phyloP scores from a whole-genome alignment of 2,797 vertebrate genomes.

The Novumbra hubbsi region DNA sequence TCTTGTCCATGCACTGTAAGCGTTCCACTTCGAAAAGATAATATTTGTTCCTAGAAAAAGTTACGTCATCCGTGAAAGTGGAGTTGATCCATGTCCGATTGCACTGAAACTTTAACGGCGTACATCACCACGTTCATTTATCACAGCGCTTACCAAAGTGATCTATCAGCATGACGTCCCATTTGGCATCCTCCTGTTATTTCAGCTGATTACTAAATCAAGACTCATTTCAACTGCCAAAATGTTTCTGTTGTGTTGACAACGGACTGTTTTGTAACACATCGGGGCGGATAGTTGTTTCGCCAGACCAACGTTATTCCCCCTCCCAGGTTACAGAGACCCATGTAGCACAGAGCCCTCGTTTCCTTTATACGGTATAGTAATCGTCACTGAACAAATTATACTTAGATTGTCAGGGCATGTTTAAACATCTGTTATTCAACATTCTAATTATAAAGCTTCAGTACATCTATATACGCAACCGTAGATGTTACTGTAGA shows the following conservation, averaged over 20 bases:
- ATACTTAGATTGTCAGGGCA: too few relatives aligned
- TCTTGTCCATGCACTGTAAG: slow-evolving; percentile 37
- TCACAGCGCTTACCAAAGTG: slow-evolving; percentile 43
- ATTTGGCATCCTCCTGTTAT: slow-evolving; percentile 49
- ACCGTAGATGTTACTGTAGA: too few relatives aligned
- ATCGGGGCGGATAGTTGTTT: slow-evolving; percentile 8
- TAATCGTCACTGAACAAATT: too few relatives aligned
- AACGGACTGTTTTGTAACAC: slow-evolving; percentile 30
- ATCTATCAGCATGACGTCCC: slow-evolving; percentile 54
- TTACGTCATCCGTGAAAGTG: slow-evolving; percentile 53
- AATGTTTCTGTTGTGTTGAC: slow-evolving; percentile 36
- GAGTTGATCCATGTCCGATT: slow-evolving; percentile 48
- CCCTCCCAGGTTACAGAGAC: slow-evolving; percentile 19
- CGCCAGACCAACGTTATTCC: slow-evolving; percentile 4
- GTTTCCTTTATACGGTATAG: too few relatives aligned
- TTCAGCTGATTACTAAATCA: slow-evolving; percentile 62
- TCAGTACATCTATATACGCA: too few relatives aligned
- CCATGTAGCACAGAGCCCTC: neutral
- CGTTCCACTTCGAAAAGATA: slow-evolving; percentile 63
- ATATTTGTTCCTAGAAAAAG: slow-evolving; percentile 56
- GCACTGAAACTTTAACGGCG: slow-evolving; percentile 30
- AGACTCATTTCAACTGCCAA: slow-evolving; percentile 41
- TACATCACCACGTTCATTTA: slow-evolving; percentile 51
- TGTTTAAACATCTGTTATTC: too few relatives aligned
- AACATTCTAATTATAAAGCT: too few relatives aligned